These are phyloP conservation scores for Ostrea edulis DNA, from an alignment of 1,140 invertebrate species.

Conservation along the genomic window DNA sequence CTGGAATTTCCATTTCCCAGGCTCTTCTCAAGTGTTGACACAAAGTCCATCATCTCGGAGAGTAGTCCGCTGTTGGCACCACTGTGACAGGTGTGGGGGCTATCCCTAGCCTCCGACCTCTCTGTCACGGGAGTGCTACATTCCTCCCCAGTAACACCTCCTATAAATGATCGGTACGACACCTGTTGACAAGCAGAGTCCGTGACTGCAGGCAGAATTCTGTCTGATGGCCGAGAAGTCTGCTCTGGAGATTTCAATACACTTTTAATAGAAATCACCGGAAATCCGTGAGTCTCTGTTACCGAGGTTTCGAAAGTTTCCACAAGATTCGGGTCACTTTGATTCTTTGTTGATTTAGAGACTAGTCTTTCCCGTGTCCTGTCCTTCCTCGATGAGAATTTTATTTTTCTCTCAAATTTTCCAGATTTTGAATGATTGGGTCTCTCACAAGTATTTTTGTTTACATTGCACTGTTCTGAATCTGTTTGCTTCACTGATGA, in stretches of 20 bases:
- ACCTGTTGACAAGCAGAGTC: neutral
- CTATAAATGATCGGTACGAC: slow-evolving; percentile 23
- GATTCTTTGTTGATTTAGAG: neutral
- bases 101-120: neutral
- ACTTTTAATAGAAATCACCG: slow-evolving; percentile 43
- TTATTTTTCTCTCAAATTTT: neutral
- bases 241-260: slow-evolving; percentile 25
- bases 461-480: neutral
- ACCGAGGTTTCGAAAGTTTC: slow-evolving; percentile 39
- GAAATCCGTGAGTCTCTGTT: slow-evolving; percentile 39
- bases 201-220: neutral
- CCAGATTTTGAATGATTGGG: neutral
- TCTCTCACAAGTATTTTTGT: neutral
- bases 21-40: slow-evolving; percentile 17
- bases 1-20: neutral
- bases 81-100: neutral
- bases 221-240: neutral
- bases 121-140: slow-evolving; percentile 43
- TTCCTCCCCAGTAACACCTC: slow-evolving; percentile 27
- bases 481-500: neutral
- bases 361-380: neutral
- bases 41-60: slow-evolving; percentile 6
- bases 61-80: neutral
- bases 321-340: neutral
- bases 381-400: neutral